Percentiles rank a stretch among this genome's conserved stretches.
These are phyloP conservation scores for Lamellibrachia satsuma DNA, from an alignment of 2,888 invertebrate genomes.

Conservation along the genomic window DNA sequence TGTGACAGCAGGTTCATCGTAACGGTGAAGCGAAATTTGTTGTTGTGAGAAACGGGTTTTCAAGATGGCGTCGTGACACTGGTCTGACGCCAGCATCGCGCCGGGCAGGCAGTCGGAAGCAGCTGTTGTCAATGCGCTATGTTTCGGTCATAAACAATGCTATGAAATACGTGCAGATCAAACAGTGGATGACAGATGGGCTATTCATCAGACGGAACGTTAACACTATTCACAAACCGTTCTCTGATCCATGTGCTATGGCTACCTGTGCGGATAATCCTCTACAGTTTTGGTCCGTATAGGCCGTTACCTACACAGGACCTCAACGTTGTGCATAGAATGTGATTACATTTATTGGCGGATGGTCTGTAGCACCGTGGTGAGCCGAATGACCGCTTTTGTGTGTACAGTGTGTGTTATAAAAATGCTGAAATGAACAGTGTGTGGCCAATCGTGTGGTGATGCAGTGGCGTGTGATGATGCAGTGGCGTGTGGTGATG, in stretches of 20 bases:
- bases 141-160: neutral
- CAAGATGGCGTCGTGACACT: neutral
- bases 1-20: conserved; percentile 8
- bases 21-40: neutral
- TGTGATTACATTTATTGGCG: neutral
- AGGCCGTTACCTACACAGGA: neutral
- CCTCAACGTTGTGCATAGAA: neutral
- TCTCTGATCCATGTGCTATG: neutral
- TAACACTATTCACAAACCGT: neutral
- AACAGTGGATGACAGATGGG: neutral
- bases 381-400: neutral
- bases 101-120: neutral
- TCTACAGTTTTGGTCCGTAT: neutral
- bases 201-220: neutral
- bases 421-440: neutral
- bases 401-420: neutral
- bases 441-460: neutral
- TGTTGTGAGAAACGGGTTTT: neutral
- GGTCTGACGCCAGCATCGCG: neutral
- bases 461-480: neutral
- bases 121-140: neutral
- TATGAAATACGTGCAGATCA: neutral
- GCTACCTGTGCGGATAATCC: neutral
- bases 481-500: too few species aligned
- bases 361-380: neutral